These are phyloP conservation scores for Brenthis ino DNA, from an alignment of 2,888 invertebrate species.

Conservation along the genomic window DNA sequence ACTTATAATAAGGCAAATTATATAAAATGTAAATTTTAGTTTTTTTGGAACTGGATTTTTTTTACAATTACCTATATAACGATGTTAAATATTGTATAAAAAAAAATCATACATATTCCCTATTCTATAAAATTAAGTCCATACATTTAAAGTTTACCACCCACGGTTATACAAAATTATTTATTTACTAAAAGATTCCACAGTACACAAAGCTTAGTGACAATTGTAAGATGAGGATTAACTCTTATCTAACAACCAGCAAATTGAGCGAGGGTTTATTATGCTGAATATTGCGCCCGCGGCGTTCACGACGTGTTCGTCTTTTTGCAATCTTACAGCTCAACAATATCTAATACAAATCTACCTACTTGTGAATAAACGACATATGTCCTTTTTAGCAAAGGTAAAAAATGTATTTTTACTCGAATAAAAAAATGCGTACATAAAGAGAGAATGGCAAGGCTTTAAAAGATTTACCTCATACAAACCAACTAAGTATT, in stretches of 20 bases:
- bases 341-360: constrained; percentile 56
- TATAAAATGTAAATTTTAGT: no score
- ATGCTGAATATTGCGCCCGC: constrained; percentile 63
- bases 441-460: neutral
- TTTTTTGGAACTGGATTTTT: no score
- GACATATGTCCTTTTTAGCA: constrained; percentile 35
- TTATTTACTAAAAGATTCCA: constrained; percentile 28
- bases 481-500: neutral
- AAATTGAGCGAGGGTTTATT: constrained; percentile 67
- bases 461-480: neutral
- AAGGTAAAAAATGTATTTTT: constrained; percentile 23
- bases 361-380: constrained; percentile 29
- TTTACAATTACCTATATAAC: no score
- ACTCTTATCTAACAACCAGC: constrained; percentile 64
- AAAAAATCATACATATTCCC: no score
- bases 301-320: constrained; percentile 63
- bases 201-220: constrained; percentile 54
- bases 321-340: constrained; percentile 66
- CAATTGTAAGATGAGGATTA: constrained; percentile 63
- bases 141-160: constrained; percentile 8
- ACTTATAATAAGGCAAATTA: no score
- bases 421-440: neutral
- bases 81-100: no score
- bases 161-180: constrained; percentile 23
- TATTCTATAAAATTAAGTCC: neutral